Conservation (phyloP, 2,888 invertebrate species). For the Stictocephala bisonia region DNA sequence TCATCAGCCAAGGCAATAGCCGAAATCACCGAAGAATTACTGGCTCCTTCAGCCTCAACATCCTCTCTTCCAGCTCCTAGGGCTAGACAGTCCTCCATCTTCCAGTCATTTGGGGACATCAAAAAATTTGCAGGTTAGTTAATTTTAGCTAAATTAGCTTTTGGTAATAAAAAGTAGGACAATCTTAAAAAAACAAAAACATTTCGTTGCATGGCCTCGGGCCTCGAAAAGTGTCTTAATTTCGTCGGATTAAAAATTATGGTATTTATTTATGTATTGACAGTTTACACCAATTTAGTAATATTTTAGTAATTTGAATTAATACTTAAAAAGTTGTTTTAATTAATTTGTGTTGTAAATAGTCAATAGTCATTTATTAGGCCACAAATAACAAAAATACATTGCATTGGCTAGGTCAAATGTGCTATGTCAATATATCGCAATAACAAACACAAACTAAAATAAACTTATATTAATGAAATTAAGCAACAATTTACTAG, state of each 20-base stretch:
- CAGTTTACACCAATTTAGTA: constrained; percentile 1
- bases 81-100: constrained; percentile 3
- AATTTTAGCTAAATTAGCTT: neutral
- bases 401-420: too few species aligned
- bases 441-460: too few species aligned
- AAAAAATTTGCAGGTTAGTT: constrained; percentile 1
- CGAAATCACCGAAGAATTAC: constrained; percentile 6
- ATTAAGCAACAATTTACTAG: too few species aligned
- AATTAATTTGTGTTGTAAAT: neutral
- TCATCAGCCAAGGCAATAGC: neutral
- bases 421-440: too few species aligned
- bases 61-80: constrained; percentile 2
- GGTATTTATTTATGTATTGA: neutral
- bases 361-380: too few species aligned
- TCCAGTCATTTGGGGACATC: constrained; percentile 6
- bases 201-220: constrained; percentile 2
- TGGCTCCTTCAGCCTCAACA: constrained; percentile 3
- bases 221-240: constrained; percentile 6
- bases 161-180: neutral
- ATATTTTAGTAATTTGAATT: constrained; percentile 4
- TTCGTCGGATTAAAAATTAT: constrained; percentile 1
- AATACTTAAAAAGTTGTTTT: neutral
- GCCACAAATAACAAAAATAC: too few species aligned
- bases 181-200: constrained; percentile 6
- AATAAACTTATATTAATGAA: too few species aligned